These are phyloP conservation scores for Eclectus roratus DNA, from an alignment of 2,113 vertebrate species.

Conservation along the genomic window DNA sequence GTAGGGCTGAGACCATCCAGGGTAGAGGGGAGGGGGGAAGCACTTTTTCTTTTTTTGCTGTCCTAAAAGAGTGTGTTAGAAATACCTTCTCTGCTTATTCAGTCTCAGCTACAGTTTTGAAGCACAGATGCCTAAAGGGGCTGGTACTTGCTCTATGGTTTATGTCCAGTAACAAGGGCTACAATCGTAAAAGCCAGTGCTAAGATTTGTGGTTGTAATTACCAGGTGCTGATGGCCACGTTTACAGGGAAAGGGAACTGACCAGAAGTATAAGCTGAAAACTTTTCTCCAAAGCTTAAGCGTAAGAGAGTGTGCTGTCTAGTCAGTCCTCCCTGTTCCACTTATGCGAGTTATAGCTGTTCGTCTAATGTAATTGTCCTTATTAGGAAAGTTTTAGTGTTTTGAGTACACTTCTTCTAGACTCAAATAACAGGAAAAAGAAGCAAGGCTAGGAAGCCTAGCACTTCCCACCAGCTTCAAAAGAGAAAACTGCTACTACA, in stretches of 20 bases:
- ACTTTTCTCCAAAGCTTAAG: background rate
- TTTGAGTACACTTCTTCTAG: background rate
- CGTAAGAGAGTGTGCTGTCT: fast-evolving
- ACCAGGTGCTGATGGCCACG: background rate
- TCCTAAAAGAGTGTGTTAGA: background rate
- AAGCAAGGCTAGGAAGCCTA: background rate
- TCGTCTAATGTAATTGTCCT: background rate
- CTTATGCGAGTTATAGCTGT: background rate
- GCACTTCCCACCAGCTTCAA: background rate
- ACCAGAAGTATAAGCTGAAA: background rate
- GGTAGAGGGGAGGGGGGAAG: background rate
- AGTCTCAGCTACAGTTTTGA: background rate
- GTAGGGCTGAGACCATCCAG: background rate
- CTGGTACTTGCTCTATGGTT: background rate
- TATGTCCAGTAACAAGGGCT: background rate
- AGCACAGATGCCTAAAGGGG: background rate
- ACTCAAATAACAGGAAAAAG: background rate
- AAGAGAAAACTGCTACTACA: background rate
- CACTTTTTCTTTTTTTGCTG: background rate
- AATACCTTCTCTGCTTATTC: background rate
- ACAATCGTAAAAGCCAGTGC: background rate
- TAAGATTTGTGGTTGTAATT: background rate
- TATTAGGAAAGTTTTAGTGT: background rate
- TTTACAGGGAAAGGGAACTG: background rate
- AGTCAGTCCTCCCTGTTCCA: background rate